Conservation (phyloP, 1,140 invertebrate species). For the Drosophila tani region DNA sequence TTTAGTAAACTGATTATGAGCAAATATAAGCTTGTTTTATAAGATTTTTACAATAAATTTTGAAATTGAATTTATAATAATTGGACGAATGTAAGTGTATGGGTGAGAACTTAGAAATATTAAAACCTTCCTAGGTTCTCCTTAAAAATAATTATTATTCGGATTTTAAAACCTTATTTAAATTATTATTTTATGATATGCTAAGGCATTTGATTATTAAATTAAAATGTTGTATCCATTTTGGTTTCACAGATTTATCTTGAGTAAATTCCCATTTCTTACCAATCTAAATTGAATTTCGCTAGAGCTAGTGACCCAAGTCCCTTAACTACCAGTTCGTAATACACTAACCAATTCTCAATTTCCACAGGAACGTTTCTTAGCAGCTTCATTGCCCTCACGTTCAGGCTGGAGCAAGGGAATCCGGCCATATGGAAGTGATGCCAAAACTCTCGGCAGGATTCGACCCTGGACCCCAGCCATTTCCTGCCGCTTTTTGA, state of each 20-base stretch:
- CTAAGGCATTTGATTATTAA: too few relatives aligned
- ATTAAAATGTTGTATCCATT: background rate
- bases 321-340: constrained; percentile 8
- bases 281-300: constrained; percentile 12
- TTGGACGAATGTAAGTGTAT: too few relatives aligned
- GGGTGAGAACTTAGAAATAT: too few relatives aligned
- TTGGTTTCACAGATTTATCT: background rate
- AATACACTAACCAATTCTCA: constrained; percentile 27
- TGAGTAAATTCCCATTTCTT: background rate
- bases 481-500: constrained; percentile 55
- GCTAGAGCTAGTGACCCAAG: constrained; percentile 3
- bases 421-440: constrained; percentile 32
- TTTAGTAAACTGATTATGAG: too few relatives aligned
- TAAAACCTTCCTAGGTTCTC: too few relatives aligned
- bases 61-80: too few relatives aligned
- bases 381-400: constrained; percentile 18
- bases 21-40: too few relatives aligned
- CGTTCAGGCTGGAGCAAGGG: constrained; percentile 18
- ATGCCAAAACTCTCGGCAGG: constrained; percentile 17
- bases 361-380: constrained; percentile 18
- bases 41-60: too few relatives aligned
- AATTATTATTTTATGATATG: too few relatives aligned
- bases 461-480: constrained; percentile 18
- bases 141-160: too few relatives aligned
- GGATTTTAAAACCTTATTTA: too few relatives aligned